A percentile compares a stretch with the other conserved stretches of the same genome.
These are phyloP conservation scores for Cebidichthys violaceus DNA, from an alignment of 2,113 vertebrate genomes.

Conservation along the genomic window DNA sequence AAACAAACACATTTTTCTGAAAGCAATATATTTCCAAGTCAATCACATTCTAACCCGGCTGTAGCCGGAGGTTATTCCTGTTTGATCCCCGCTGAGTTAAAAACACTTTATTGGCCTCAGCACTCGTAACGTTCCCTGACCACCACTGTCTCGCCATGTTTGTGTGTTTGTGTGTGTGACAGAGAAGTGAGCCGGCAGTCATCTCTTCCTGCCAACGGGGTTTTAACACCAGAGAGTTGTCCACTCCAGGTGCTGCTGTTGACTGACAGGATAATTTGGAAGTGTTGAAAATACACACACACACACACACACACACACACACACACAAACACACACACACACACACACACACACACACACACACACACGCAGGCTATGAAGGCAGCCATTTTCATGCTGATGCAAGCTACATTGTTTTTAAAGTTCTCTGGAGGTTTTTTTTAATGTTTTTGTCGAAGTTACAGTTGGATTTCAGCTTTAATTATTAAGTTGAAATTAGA, in stretches of 20 bases:
- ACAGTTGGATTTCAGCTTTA: background rate
- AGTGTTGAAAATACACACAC: slow-evolving; percentile 41
- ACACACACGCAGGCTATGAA: slow-evolving; percentile 10
- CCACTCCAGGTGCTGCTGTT: slow-evolving; percentile 66
- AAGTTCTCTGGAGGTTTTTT: background rate
- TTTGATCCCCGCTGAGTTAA: slow-evolving; percentile 37
- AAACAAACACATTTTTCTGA: slow-evolving; percentile 53
- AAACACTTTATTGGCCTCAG: slow-evolving; percentile 57
- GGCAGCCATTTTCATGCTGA: slow-evolving; percentile 22
- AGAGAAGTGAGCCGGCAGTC: slow-evolving; percentile 56
- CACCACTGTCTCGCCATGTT: slow-evolving; percentile 16
- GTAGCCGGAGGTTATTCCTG: slow-evolving; percentile 50
- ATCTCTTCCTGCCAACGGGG: slow-evolving; percentile 57
- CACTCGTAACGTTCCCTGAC: slow-evolving; percentile 37
- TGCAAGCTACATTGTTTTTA: background rate
- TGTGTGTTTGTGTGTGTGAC: slow-evolving; percentile 6
- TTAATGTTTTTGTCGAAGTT: background rate
- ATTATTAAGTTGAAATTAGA: background rate
- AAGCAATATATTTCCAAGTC: slow-evolving; percentile 56
- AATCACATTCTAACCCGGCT: slow-evolving; percentile 37
- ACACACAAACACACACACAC: background rate
- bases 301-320: background rate
- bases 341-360: background rate
- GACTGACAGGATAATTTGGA: slow-evolving; percentile 76
- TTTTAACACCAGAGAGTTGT: slow-evolving; percentile 56